Percentiles rank a stretch among this genome's conserved stretches.
phyloP scores from a whole-genome alignment of 2,113 vertebrate genomes.

The Dipodomys stephensi region DNA sequence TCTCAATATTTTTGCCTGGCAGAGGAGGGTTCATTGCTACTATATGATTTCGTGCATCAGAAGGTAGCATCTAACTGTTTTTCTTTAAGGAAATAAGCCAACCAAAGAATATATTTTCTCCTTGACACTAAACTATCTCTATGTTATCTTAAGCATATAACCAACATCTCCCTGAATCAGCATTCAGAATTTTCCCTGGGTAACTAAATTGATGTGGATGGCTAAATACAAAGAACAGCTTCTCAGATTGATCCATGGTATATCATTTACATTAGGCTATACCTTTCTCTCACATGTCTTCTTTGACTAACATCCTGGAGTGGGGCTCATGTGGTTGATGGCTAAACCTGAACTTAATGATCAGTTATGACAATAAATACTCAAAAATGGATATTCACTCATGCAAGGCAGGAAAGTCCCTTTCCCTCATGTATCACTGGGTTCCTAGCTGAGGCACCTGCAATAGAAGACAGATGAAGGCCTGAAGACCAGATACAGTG shows the following conservation, averaged over 20 bases:
- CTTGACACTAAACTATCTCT: neutral
- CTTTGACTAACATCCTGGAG: neutral
- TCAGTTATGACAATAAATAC: neutral
- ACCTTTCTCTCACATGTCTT: neutral
- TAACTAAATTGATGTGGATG: neutral
- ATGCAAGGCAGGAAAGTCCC: neutral
- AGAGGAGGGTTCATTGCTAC: neutral
- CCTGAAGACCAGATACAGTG: too few species aligned
- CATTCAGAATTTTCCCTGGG: neutral
- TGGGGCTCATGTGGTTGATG: neutral
- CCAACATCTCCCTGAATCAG: neutral
- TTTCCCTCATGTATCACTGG: neutral
- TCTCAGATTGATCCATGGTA: neutral
- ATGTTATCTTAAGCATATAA: neutral
- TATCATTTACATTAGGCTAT: neutral
- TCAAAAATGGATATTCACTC: neutral
- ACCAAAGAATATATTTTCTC: neutral
- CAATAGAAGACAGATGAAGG: neutral
- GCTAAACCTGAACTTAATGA: neutral
- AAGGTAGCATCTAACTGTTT: neutral
- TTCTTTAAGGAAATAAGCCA: slow-evolving; percentile 40
- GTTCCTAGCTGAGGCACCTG: neutral
- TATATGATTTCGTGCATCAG: neutral
- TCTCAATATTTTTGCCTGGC: neutral
- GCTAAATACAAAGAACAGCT: neutral